These are phyloP conservation scores for Phainopepla nitens DNA, from an alignment of 2,113 vertebrate species.

Conservation along the genomic window DNA sequence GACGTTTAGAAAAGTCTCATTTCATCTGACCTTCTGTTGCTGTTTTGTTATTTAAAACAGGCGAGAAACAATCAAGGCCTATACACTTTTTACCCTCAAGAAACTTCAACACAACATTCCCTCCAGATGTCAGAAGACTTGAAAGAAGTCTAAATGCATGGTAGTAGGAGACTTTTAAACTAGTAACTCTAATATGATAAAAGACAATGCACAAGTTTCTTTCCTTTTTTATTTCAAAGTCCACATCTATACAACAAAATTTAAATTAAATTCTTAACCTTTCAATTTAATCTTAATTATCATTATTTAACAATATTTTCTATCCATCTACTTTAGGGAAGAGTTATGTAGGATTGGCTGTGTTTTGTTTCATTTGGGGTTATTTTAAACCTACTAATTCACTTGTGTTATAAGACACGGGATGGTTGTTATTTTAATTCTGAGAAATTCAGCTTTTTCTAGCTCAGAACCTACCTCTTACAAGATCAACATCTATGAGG, in stretches of 20 bases:
- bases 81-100: background rate
- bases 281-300: background rate
- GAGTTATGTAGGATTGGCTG: accelerated
- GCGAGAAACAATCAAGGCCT: background rate
- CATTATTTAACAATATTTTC: background rate
- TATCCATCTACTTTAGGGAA: background rate
- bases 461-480: slow-evolving; percentile 84
- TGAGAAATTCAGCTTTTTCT: background rate
- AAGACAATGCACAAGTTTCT: accelerated
- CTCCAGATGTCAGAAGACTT: background rate
- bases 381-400: background rate
- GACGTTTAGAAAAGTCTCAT: accelerated
- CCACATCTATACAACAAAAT: background rate
- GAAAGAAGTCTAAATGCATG: background rate
- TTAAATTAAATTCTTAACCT: background rate
- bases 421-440: background rate
- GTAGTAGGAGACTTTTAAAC: background rate
- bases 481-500: slow-evolving; percentile 98
- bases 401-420: background rate
- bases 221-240: background rate
- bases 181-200: background rate
- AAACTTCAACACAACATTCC: background rate
- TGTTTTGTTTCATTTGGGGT: background rate
- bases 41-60: background rate
- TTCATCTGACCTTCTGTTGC: background rate